A percentile compares a stretch with the other conserved stretches of the same genome.
These are phyloP conservation scores for Lytechinus variegatus DNA, from an alignment of 35 echinoderm and acorn worm species.

Conservation along the genomic window DNA sequence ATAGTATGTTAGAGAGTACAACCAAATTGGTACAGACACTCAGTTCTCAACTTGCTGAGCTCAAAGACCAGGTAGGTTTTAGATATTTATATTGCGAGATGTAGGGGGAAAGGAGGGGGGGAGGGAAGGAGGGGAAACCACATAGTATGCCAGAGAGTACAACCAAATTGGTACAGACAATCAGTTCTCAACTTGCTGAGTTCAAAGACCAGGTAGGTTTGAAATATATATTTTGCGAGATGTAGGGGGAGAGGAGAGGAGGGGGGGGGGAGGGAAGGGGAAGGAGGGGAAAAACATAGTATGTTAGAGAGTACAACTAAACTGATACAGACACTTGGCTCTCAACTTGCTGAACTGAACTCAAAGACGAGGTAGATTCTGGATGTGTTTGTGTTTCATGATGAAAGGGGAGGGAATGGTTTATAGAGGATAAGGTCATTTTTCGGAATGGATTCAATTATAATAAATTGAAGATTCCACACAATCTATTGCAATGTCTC, in stretches of 20 bases:
- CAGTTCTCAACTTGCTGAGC: slow-evolving; percentile 84
- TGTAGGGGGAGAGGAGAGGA: not conserved
- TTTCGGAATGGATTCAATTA: no score
- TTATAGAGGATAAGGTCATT: slow-evolving; percentile 42
- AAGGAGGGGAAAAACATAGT: slow-evolving; percentile 86
- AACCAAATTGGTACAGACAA: slow-evolving; percentile 75
- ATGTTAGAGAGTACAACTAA: slow-evolving; percentile 83
- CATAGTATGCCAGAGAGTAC: slow-evolving; percentile 80
- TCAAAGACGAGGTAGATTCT: slow-evolving; percentile 88
- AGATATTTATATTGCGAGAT: not conserved
- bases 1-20: slow-evolving; percentile 79
- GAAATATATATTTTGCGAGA: not conserved
- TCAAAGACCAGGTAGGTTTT: slow-evolving; percentile 88
- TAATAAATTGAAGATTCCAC: no score
- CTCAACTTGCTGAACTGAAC: slow-evolving; percentile 93
- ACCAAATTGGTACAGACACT: slow-evolving; percentile 81
- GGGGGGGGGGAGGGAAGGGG: no score
- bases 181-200: slow-evolving; percentile 86
- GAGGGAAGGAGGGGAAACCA: slow-evolving; percentile 93
- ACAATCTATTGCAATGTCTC: no score
- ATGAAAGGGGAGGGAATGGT: not conserved
- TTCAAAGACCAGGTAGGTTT: slow-evolving; percentile 90
- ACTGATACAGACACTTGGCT: slow-evolving; percentile 78
- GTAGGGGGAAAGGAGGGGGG: not conserved
- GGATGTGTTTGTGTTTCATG: not conserved